Percentiles rank a stretch among this genome's conserved stretches.
phyloP scores from a whole-genome alignment of 2,888 invertebrate genomes.

The Hirtodrosophila cameraria region DNA sequence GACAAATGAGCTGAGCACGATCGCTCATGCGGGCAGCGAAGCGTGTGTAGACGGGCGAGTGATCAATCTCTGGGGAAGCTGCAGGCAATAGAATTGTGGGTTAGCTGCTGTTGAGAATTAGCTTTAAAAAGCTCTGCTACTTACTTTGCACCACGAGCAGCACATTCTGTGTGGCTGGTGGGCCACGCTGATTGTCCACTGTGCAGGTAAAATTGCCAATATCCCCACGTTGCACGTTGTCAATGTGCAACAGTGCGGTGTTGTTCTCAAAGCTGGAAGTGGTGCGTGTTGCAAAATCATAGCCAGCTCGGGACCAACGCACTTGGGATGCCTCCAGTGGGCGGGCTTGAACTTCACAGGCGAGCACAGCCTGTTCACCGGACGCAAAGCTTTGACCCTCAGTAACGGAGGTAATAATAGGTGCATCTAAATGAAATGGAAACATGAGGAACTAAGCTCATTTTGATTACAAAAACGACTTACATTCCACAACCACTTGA shows the following conservation, averaged over 20 bases:
- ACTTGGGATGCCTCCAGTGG: conserved; percentile 80
- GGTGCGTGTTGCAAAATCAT: conserved; percentile 79
- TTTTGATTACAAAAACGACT: conserved; percentile 45
- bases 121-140: conserved; percentile 28
- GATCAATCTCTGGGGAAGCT: conserved; percentile 82
- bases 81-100: neutral
- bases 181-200: conserved; percentile 81
- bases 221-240: conserved; percentile 80
- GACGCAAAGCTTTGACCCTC: conserved; percentile 78
- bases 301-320: conserved; percentile 79
- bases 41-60: conserved; percentile 74
- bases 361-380: conserved; percentile 80
- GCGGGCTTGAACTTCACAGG: conserved; percentile 79
- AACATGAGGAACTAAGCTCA: neutral
- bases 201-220: conserved; percentile 82
- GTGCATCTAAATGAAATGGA: conserved; percentile 70
- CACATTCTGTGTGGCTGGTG: conserved; percentile 73
- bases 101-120: neutral
- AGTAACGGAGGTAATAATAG: conserved; percentile 76
- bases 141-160: conserved; percentile 81
- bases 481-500: conserved; percentile 81
- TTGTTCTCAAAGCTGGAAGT: conserved; percentile 76
- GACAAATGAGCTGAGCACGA: conserved; percentile 77
- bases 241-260: conserved; percentile 79
- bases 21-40: conserved; percentile 80